These are phyloP conservation scores for Peromyscus attwateri DNA, from an alignment of 2,797 vertebrate genomes.

Conservation along the genomic window DNA sequence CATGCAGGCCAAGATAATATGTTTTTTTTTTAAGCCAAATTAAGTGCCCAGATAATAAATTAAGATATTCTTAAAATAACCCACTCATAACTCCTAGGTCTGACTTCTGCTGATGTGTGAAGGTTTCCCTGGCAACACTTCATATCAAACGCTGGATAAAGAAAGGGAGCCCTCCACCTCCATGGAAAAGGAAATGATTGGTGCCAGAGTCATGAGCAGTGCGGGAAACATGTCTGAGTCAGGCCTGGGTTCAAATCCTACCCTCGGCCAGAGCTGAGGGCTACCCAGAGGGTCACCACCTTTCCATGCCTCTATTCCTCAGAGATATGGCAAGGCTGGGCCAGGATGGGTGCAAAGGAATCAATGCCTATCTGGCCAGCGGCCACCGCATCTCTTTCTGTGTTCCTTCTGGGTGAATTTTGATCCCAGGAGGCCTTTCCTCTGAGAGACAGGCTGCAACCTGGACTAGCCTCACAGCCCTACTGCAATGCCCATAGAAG, in stretches of 20 bases:
- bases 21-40: neutral
- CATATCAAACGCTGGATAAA: neutral
- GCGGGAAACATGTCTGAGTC: neutral
- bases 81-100: accelerated
- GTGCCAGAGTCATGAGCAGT: neutral
- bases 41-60: neutral
- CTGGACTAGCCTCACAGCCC: neutral
- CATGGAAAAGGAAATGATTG: neutral
- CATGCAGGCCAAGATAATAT: neutral
- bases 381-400: neutral
- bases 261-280: neutral
- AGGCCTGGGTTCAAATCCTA: neutral
- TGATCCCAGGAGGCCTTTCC: neutral
- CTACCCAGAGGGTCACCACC: neutral
- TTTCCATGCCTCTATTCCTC: neutral
- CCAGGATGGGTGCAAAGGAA: neutral
- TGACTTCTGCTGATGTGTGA: neutral
- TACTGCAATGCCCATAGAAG: accelerated
- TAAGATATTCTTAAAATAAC: neutral
- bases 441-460: neutral
- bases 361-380: neutral
- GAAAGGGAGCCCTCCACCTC: neutral
- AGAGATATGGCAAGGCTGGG: neutral
- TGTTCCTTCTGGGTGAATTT: neutral
- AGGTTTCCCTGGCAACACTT: neutral